A percentile compares a stretch with the other conserved stretches of the same genome.
These are phyloP conservation scores for Sinopyrophorus schimmeli DNA, from an alignment of 2,888 invertebrate species.

Conservation along the genomic window DNA sequence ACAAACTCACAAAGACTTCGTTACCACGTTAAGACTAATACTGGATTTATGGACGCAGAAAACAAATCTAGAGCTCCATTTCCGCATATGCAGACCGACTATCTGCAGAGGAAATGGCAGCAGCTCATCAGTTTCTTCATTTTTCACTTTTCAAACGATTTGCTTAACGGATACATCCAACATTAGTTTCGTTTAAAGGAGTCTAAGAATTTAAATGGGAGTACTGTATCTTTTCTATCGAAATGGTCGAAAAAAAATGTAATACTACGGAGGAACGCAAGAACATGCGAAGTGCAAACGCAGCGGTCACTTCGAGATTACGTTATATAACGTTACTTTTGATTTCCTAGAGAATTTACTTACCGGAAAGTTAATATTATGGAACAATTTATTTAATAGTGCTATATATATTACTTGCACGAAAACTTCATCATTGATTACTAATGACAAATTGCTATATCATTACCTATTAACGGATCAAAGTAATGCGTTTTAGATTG, in stretches of 20 bases:
- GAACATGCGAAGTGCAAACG: neutral
- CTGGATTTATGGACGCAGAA: too few relatives aligned
- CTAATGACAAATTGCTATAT: neutral
- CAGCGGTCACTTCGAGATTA: constrained; percentile 26
- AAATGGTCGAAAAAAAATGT: neutral
- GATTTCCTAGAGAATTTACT: constrained; percentile 27
- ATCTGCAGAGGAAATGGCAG: constrained; percentile 3
- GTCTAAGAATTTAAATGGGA: neutral
- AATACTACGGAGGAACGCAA: neutral
- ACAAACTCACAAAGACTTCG: constrained; percentile 10
- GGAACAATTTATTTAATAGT: constrained; percentile 19
- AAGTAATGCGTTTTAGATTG: too few relatives aligned
- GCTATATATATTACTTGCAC: constrained; percentile 7
- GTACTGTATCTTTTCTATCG: neutral
- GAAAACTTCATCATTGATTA: constrained; percentile 16
- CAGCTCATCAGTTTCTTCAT: constrained; percentile 10
- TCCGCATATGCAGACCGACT: constrained; percentile 6
- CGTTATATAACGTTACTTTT: constrained; percentile 33
- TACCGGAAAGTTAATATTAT: constrained; percentile 31
- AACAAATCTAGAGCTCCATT: constrained; percentile 17
- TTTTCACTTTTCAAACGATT: constrained; percentile 8
- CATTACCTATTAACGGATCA: constrained; percentile 1
- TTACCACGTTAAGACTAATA: neutral
- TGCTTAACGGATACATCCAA: constrained; percentile 10
- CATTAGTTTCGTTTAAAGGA: neutral